phyloP scores from a whole-genome alignment of 2,888 invertebrate species.

The Tetanocera ferruginea region DNA sequence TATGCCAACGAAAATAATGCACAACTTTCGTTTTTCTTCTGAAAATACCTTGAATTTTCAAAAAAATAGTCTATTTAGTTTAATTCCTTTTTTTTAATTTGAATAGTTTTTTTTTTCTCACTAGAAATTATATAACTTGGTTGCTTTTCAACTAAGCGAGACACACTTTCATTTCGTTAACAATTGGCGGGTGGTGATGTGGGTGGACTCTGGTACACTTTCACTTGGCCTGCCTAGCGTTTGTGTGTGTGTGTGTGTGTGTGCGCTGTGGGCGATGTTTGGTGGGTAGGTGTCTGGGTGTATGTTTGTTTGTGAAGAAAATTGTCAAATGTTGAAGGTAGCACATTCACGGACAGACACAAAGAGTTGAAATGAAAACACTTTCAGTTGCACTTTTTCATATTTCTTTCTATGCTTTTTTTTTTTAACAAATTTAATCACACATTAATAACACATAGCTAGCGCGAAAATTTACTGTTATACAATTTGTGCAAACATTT shows the following conservation, averaged over 20 bases:
- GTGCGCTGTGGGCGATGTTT: neutral
- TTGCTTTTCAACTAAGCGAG: neutral
- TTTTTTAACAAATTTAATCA: neutral
- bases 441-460: neutral
- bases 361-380: neutral
- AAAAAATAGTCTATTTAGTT: too few species aligned
- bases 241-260: neutral
- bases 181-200: conserved; percentile 4
- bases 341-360: neutral
- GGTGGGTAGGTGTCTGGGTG: neutral
- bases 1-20: too few species aligned
- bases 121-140: conserved; percentile 11
- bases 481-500: neutral
- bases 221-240: neutral
- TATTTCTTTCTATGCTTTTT: neutral
- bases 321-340: conserved; percentile 6
- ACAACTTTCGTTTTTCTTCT: too few species aligned
- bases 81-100: neutral
- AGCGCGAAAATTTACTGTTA: too few species aligned
- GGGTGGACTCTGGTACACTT: neutral
- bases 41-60: too few species aligned
- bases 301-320: neutral
- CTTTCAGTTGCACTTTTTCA: neutral
- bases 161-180: neutral
- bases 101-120: neutral